Percentiles rank a stretch among this genome's conserved stretches.
Conservation (phyloP, 2,888 invertebrate genomes). For the Taenaris catops region DNA sequence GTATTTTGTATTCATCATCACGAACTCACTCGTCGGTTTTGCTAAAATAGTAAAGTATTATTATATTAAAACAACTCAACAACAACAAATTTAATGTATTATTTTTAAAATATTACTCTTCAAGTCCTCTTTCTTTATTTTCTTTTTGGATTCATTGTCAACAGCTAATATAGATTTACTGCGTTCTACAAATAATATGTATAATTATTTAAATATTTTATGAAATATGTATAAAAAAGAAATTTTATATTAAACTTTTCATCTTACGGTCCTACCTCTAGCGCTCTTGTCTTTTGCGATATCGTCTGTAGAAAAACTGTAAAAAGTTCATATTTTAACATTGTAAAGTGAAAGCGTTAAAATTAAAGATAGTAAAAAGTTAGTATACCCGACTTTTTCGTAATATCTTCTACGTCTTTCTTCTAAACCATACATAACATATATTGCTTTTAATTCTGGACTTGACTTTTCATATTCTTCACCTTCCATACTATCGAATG, state of each 20-base stretch:
- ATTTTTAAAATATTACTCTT: slow-evolving; percentile 44
- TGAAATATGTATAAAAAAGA: too few relatives aligned
- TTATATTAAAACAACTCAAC: neutral
- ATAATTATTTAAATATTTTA: too few relatives aligned
- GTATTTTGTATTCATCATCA: slow-evolving; percentile 51
- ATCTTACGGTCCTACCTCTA: slow-evolving; percentile 23
- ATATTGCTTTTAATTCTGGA: slow-evolving; percentile 51
- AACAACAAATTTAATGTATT: too few relatives aligned
- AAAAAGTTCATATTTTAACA: too few relatives aligned
- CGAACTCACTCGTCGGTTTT: slow-evolving; percentile 48
- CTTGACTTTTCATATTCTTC: slow-evolving; percentile 50
- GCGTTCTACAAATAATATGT: slow-evolving; percentile 14
- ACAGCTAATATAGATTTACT: slow-evolving; percentile 38
- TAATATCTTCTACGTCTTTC: slow-evolving; percentile 42
- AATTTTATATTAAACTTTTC: too few relatives aligned
- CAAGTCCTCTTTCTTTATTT: slow-evolving; percentile 51
- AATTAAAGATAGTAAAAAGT: too few relatives aligned
- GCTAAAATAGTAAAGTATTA: slow-evolving; percentile 32
- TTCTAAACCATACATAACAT: slow-evolving; percentile 51
- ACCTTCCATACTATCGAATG: slow-evolving; percentile 53
- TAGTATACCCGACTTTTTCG: slow-evolving; percentile 31
- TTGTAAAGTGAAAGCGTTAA: too few relatives aligned
- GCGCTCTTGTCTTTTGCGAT: slow-evolving; percentile 12
- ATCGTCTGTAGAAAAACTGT: slow-evolving; percentile 8
- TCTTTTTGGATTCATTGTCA: slow-evolving; percentile 51